phyloP scores from a whole-genome alignment of 1,140 invertebrate genomes.

The Anastrepha obliqua region DNA sequence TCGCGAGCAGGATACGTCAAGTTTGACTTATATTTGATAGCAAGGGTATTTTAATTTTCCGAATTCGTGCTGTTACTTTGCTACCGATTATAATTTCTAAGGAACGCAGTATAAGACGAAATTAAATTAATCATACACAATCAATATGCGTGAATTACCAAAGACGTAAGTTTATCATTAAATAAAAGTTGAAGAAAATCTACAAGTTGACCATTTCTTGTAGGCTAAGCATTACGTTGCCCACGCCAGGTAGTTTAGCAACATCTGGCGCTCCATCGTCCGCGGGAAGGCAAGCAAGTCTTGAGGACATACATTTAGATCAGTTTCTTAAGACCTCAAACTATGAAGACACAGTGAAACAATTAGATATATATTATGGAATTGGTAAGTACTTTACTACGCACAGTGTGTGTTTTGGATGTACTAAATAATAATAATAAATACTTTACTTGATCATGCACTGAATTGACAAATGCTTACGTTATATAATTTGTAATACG shows the following conservation, averaged over 20 bases:
- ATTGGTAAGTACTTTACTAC: conserved; percentile 81
- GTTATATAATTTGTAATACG: conserved; percentile 27
- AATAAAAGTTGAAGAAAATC: neutral
- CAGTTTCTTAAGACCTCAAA: conserved; percentile 88
- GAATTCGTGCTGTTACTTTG: neutral
- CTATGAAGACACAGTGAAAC: conserved; percentile 92
- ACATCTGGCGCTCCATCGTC: conserved; percentile 60
- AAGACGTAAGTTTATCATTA: conserved; percentile 64
- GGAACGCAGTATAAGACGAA: neutral
- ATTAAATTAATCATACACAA: neutral
- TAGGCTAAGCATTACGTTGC: conserved; percentile 68
- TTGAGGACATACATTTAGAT: conserved; percentile 83
- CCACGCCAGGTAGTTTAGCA: conserved; percentile 65
- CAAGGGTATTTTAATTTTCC: conserved; percentile 58
- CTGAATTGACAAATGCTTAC: neutral
- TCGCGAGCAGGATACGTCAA: conserved; percentile 20
- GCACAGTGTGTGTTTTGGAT: neutral
- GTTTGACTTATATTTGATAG: conserved; percentile 57
- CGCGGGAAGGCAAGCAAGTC: conserved; percentile 77
- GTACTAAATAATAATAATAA: neutral
- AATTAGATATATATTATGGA: conserved; percentile 94
- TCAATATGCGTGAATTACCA: conserved; percentile 68
- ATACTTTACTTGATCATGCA: neutral
- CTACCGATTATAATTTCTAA: neutral
- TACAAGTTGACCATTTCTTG: neutral